Evolutionary conservation across 2,113 vertebrate species (phyloP).

Genomic region (Tiliqua scincoides): DNA sequence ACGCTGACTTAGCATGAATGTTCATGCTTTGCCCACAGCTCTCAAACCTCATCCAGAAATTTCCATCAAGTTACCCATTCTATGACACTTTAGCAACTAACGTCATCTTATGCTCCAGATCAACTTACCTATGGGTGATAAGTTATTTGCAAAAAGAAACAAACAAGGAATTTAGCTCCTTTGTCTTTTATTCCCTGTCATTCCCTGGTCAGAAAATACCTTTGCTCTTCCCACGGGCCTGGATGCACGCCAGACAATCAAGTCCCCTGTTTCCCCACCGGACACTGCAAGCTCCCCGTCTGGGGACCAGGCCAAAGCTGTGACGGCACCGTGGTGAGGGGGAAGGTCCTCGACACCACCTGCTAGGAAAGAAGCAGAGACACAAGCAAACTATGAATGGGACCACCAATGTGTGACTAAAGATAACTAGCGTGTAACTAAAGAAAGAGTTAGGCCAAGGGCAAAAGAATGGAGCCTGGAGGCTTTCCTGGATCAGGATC

Average conservation of each 20-base stretch:
- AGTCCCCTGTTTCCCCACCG: slow-evolving; percentile 77
- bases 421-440: neutral
- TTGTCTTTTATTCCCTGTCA: too few relatives aligned
- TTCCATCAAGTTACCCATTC: too few relatives aligned
- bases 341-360: neutral
- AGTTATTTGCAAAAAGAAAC: too few relatives aligned
- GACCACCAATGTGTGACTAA: neutral
- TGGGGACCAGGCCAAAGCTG: slow-evolving; percentile 79
- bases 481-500: neutral
- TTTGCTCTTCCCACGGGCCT: slow-evolving; percentile 53
- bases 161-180: too few relatives aligned
- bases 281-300: slow-evolving; percentile 70
- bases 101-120: too few relatives aligned
- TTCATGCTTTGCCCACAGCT: too few relatives aligned
- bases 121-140: too few relatives aligned
- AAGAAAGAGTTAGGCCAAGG: neutral
- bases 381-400: neutral
- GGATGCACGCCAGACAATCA: slow-evolving; percentile 79
- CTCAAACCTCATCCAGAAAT: too few relatives aligned
- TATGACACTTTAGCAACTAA: neutral
- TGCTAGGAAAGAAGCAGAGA: neutral
- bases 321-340: slow-evolving; percentile 38
- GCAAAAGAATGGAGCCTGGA: too few relatives aligned
- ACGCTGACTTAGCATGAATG: too few relatives aligned
- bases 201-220: too few relatives aligned